Evolutionary conservation across 2,113 vertebrate genomes (phyloP), one percentile per base, ranked within the genome.

Genomic region (Stomatorhinus ivindoensis): DNA sequence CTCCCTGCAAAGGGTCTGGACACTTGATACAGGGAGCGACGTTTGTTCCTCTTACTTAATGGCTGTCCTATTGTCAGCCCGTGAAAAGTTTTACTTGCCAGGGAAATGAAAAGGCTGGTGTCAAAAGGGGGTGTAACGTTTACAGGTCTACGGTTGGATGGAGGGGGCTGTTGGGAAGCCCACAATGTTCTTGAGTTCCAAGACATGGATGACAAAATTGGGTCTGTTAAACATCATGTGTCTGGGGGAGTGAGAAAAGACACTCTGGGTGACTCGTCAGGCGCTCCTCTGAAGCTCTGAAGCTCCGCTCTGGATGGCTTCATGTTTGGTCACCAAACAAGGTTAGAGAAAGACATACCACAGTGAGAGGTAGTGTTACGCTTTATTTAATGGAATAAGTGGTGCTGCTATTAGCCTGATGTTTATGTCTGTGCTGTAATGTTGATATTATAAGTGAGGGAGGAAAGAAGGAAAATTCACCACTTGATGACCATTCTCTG

Each of bases 141-240:
- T 80, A 42, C 73, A 69, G 27, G 10, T 31, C 10, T 31, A 3
- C 6, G 31, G 73, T 73, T 73, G 73, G 73, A 35, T 15, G 73
- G 1, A 17, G 15, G 69, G 69, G 69, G 27, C 73, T 80, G n/a
- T 69, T 69, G 61, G 61, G 61, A 13, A 80, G 35, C 73, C 73
- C n/a, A 31, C 61, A 69, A 13, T 69, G 61, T 4, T 27, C 3
- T 69, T 31, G 27, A 42, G 35, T 80, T 93, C 90, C 90, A 89
- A 65, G 82, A 90, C 90, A 92, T 88, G 86, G 91, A 91, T 84
- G 83, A 84, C 82, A 51, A 31, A 69, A 69, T 31, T 9, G 1
- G 88, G 86, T 24, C 86, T 61, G 86, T 50, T 87, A 46, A 85
- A 87, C 17, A 21, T 80, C 73, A 42, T 7, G 35, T 27, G 10